Evolutionary conservation across 2,888 invertebrate genomes (phyloP).

Genomic region (Amblyjoppa fuscipennis): DNA sequence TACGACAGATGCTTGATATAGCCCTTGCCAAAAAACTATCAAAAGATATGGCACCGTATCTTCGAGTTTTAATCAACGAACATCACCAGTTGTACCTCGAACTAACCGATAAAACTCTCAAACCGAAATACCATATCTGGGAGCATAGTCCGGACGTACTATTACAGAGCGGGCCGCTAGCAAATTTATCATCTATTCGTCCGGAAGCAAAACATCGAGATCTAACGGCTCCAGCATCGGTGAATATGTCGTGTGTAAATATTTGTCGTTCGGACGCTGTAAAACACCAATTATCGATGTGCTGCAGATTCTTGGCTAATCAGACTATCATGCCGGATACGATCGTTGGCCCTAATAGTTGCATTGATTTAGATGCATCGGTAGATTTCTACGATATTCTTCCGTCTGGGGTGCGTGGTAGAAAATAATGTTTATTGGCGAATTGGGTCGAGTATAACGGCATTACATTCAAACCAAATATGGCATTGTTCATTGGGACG

Average conservation of each 20-base stretch:
- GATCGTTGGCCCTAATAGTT: slow-evolving; percentile 21
- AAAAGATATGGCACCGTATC: slow-evolving; percentile 25
- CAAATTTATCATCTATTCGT: slow-evolving; percentile 40
- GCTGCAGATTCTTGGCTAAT: slow-evolving; percentile 24
- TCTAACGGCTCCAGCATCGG: slow-evolving; percentile 41
- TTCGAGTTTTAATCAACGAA: slow-evolving; percentile 39
- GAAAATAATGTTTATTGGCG: slow-evolving; percentile 21
- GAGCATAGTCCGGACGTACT: slow-evolving; percentile 30
- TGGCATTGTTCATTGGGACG: slow-evolving; percentile 26
- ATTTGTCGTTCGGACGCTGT: slow-evolving; percentile 36
- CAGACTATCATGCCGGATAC: slow-evolving; percentile 32
- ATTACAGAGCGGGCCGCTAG: slow-evolving; percentile 37
- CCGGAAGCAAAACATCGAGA: slow-evolving; percentile 41
- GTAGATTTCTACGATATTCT: slow-evolving; percentile 37
- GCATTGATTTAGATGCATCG: slow-evolving; percentile 11
- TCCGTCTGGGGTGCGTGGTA: slow-evolving; percentile 22
- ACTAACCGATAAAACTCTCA: slow-evolving; percentile 41
- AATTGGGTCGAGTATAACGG: slow-evolving; percentile 45
- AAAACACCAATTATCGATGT: slow-evolving; percentile 43
- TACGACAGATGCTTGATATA: slow-evolving; percentile 52
- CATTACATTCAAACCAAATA: slow-evolving; percentile 38
- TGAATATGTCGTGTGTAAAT: slow-evolving; percentile 51
- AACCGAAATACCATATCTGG: slow-evolving; percentile 49
- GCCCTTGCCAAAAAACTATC: slow-evolving; percentile 35
- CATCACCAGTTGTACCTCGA: slow-evolving; percentile 52